These are phyloP conservation scores for Melanophora roralis DNA, from an alignment of 2,888 invertebrate species.

Conservation along the genomic window DNA sequence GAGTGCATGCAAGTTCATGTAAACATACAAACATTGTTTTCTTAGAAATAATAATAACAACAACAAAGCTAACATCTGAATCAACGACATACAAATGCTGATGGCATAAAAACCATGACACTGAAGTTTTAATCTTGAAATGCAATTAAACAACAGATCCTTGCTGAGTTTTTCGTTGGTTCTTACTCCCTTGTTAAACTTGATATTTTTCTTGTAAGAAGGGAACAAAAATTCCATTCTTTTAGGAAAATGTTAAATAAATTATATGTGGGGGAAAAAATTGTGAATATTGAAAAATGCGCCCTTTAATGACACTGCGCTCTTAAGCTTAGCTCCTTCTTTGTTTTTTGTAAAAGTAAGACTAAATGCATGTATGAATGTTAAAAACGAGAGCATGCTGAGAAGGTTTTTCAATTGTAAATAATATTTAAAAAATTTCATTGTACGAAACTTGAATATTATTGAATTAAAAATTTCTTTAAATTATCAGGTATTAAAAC, in stretches of 20 bases:
- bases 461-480: too few relatives aligned
- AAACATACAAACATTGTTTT: conserved; percentile 38
- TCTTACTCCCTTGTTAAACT: not conserved
- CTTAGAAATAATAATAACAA: conserved; percentile 16
- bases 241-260: conserved; percentile 31
- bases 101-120: conserved; percentile 62
- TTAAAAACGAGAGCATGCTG: not conserved
- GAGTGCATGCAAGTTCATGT: not conserved
- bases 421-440: too few relatives aligned
- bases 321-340: not conserved
- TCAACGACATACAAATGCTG: conserved; percentile 51
- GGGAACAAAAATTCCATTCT: conserved; percentile 5
- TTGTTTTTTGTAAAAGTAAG: not conserved
- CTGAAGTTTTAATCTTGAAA: conserved; percentile 63
- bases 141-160: conserved; percentile 61
- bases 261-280: conserved; percentile 9
- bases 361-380: not conserved
- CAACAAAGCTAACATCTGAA: not conserved
- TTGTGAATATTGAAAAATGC: conserved; percentile 26
- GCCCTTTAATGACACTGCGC: conserved; percentile 57
- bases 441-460: too few relatives aligned
- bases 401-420: too few relatives aligned
- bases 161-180: conserved; percentile 45
- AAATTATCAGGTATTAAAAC: too few relatives aligned
- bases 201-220: not conserved